A percentile compares a stretch with the other conserved stretches of the same genome.
These are phyloP conservation scores for Drosophila hydei DNA, from an alignment of 1,140 invertebrate species.

Conservation along the genomic window DNA sequence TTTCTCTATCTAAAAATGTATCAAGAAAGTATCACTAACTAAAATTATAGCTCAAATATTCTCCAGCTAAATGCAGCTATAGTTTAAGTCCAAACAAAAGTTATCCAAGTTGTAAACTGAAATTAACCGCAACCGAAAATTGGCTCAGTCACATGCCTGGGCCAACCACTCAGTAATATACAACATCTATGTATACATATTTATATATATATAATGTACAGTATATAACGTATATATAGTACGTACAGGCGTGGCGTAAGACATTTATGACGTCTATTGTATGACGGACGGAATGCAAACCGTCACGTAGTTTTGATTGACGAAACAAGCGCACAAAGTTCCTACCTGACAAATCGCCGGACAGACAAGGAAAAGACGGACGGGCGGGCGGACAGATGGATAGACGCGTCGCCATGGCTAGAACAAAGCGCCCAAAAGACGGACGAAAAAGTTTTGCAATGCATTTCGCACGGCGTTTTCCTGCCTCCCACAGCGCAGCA, in stretches of 20 bases:
- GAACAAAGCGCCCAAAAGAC: constrained; percentile 25
- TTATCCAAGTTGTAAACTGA: neutral
- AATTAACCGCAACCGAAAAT: neutral
- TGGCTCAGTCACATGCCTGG: constrained; percentile 21
- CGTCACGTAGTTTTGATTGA: constrained; percentile 80
- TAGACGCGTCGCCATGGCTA: constrained; percentile 7
- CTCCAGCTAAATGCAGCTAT: neutral
- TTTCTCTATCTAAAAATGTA: too few species aligned
- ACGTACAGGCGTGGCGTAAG: constrained; percentile 1
- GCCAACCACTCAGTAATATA: constrained; percentile 8
- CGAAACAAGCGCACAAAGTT: constrained; percentile 67
- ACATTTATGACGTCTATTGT: constrained; percentile 33
- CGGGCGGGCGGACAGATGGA: neutral
- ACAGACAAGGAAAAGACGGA: neutral
- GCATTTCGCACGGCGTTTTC: constrained; percentile 51
- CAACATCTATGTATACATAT: neutral
- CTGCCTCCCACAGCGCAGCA: constrained; percentile 5
- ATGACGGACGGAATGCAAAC: constrained; percentile 41
- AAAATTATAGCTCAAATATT: neutral
- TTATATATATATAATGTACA: neutral
- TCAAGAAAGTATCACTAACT: neutral
- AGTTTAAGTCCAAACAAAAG: constrained; percentile 1
- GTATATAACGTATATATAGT: neutral
- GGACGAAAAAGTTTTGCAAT: constrained; percentile 59
- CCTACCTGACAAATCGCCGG: constrained; percentile 63